Evolutionary conservation across 2,797 vertebrate species (phyloP).

Genomic region (Squalus acanthias): DNA sequence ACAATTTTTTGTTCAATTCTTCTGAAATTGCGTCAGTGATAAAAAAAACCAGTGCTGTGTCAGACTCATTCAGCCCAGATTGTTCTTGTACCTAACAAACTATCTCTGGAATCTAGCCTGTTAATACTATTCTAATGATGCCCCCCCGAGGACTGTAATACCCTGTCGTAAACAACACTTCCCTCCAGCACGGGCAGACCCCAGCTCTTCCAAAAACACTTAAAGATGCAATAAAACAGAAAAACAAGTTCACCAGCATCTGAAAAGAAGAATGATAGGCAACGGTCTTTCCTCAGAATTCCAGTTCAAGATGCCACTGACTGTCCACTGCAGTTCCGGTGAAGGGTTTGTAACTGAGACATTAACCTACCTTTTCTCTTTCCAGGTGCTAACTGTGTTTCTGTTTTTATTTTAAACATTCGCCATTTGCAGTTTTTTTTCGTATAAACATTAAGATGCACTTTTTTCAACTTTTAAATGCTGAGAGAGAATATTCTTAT

Average conservation of each 20-base stretch:
- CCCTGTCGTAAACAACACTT: background rate
- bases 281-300: background rate
- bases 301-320: background rate
- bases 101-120: background rate
- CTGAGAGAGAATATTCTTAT: background rate
- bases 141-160: background rate
- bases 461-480: background rate
- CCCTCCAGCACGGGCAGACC: background rate
- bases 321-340: background rate
- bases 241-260: background rate
- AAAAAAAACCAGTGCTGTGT: background rate
- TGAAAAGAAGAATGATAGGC: background rate
- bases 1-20: background rate
- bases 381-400: background rate
- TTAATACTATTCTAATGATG: conserved; percentile 14
- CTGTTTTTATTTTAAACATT: background rate
- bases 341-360: background rate
- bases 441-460: background rate
- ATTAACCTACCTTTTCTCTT: background rate
- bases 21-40: background rate
- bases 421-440: background rate
- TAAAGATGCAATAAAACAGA: conserved; percentile 22
- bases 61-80: background rate
- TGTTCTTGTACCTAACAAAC: background rate
- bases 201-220: conserved; percentile 17